Evolutionary conservation across 2,113 vertebrate species (phyloP), one percentile per base, ranked within the genome.

Genomic region (Cygnus atratus): DNA sequence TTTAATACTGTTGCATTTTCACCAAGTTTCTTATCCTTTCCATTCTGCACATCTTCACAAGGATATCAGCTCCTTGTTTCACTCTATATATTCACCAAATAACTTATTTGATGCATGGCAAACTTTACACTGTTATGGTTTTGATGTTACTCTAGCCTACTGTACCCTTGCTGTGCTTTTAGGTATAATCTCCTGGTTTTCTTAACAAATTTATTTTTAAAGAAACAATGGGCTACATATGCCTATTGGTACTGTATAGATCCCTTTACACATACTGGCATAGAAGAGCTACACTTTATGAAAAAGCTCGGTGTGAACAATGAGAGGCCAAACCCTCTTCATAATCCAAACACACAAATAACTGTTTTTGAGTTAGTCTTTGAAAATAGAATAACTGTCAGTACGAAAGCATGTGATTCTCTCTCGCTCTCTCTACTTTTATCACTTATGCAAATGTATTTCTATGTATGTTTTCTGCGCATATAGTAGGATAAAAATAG

Each of bases 361-460:
- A 1, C 33, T 16, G 41, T 0, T 24, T 74, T 26, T 31, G 67
- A 80, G 37, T 9, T 3, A 28, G 24, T 52, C 61, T 89, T 68
- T 11, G 31, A 43, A 68, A 66, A 7, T 63, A 54, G 5, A 52
- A 4, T 73, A 73, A 22, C 26, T 8, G 31, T 20, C 20, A 63
- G 46, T 8, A 4, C 31, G 44, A 0, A 76, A 37, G 10, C 1
- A 2, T 6, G 7, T 5, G 12, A 18, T 2, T 6, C 50, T 63
- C 20, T 48, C 37, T 15, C 22, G 5, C 11, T 43, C 1, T 28
- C 35, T 59, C 4, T 1, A 17, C 15, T 78, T 33, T 6, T 39
- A 26, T 59, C 11, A 6, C 35, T 57, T 14, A 4, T 1, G 1
- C 4, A 74, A 80, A 48, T 1, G 0, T 15, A n/a, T 41, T 76